These are phyloP conservation scores for Torymus aiolomorphi DNA, from an alignment of 2,888 invertebrate species.

Conservation along the genomic window DNA sequence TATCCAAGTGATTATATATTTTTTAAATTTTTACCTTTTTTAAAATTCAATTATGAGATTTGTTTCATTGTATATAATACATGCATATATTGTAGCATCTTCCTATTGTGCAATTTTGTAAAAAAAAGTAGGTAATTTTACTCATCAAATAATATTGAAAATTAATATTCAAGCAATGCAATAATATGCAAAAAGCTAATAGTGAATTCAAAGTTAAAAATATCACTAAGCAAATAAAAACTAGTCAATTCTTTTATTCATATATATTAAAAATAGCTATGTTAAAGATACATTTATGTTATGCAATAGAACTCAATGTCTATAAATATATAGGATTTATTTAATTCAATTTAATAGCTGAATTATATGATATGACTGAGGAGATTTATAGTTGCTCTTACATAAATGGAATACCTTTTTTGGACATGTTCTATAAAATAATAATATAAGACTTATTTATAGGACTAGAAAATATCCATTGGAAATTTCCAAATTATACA, in stretches of 20 bases:
- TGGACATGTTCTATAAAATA: not conserved
- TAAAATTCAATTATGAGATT: conserved; percentile 20
- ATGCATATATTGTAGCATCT: conserved; percentile 29
- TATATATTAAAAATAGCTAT: conserved; percentile 14
- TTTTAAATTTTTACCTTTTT: conserved; percentile 45
- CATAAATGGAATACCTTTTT: conserved; percentile 22
- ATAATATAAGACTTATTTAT: conserved; percentile 12
- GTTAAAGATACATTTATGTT: conserved; percentile 25
- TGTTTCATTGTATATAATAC: conserved; percentile 44
- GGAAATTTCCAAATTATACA: conserved; percentile 9
- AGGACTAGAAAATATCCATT: conserved; percentile 1
- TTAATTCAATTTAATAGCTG: conserved; percentile 5
- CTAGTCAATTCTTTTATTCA: conserved; percentile 45
- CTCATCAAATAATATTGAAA: conserved; percentile 7
- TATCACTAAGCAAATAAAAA: conserved; percentile 7
- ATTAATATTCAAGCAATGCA: conserved; percentile 15
- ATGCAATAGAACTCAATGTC: conserved; percentile 19
- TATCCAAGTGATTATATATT: conserved; percentile 32
- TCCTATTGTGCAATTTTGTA: conserved; percentile 43
- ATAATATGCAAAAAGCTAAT: not conserved
- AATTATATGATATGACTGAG: conserved; percentile 4
- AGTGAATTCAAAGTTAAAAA: conserved; percentile 24
- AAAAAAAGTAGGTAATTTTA: conserved; percentile 25
- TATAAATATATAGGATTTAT: not conserved
- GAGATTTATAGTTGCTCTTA: conserved; percentile 1